phyloP scores from a whole-genome alignment of 2,113 vertebrate species.

The Cottus gobio region DNA sequence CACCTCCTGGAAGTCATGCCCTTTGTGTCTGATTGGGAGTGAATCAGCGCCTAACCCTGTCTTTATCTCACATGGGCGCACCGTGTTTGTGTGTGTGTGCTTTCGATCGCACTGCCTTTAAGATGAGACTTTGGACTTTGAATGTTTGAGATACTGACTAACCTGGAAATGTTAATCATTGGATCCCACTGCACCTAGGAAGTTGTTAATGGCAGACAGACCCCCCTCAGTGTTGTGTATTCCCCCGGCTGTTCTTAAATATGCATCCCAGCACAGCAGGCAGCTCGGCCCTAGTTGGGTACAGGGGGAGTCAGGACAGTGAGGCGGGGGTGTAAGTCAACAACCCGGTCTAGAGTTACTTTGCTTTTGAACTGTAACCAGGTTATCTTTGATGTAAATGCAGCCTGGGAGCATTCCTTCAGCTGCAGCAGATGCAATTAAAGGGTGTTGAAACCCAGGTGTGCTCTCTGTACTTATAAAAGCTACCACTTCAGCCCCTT shows the following conservation, averaged over 20 bases:
- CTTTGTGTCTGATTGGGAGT: constrained; percentile 51
- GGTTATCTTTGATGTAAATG: constrained; percentile 23
- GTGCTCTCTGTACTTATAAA: background rate
- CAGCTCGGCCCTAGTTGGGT: constrained; percentile 17
- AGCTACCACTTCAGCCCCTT: background rate
- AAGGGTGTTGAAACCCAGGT: constrained; percentile 27
- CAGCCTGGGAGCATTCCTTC: constrained; percentile 17
- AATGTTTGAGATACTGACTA: background rate
- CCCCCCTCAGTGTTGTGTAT: constrained; percentile 45
- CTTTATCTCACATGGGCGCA: constrained; percentile 65
- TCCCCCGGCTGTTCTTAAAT: constrained; percentile 4
- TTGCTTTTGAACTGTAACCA: background rate
- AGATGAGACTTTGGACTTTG: constrained; percentile 59
- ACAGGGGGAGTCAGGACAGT: constrained; percentile 22
- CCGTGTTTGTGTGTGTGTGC: background rate
- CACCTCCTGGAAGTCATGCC: constrained; percentile 17
- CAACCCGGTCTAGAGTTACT: constrained; percentile 8
- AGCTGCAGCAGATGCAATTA: constrained; percentile 9
- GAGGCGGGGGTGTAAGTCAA: constrained; percentile 31
- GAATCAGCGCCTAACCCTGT: constrained; percentile 71
- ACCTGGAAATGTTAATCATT: constrained; percentile 50
- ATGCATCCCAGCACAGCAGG: constrained; percentile 33
- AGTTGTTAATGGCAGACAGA: background rate
- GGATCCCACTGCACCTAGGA: constrained; percentile 1
- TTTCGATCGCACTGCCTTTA: background rate